Base-by-base conservation (phyloP, 2,888 invertebrate species). In the Metalampra italica region DNA sequence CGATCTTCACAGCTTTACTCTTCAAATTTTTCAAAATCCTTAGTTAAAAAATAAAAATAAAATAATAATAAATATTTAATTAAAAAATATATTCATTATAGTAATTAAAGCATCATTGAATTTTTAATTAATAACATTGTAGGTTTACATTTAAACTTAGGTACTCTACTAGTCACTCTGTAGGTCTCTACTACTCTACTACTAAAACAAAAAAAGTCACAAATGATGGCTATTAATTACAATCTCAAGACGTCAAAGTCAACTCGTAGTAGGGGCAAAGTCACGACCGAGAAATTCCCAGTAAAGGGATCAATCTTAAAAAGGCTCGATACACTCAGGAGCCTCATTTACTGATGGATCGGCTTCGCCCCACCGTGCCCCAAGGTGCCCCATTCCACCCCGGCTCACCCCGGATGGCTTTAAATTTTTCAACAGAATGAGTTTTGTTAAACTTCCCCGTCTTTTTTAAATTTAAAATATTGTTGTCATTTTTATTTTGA, bases 271-370 rank as follows among this genome's bases (percentile, higher is more conserved):
- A 61, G 51, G 53, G 56, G 52, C 14, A 13, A 42, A 49, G 54
- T 47, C 51, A 55, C 54, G 48, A 54, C 53, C 56, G 56, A 63
- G 54, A 62, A 62, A 64, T 62, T 68, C 67, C 62, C 63, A 62
- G 64, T 56, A 63, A 68, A 66, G 62, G 71, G 68, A 74, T 73
- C 73, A 66, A 75, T 74, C 72, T 74, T 63, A 57, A 59, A 64
- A 61, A 61, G 61, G 64, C 64, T 58, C 68, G 63, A 69, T 68
- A 68, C 68, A 68, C 66, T 62, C 59, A 52, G 57, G 60, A 64
- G 62, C 60, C 66, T 68, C 69, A 69, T 69, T 66, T 62, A 57
- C 66, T 71, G 72, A 73, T 74, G 68, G 72, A 74, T 74, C 61
- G 62, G 57, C 54, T n/a, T 32, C 36, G 45, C 45, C 43, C 48